These are phyloP conservation scores for Platysteira castanea DNA, from an alignment of 2,113 vertebrate genomes.

Conservation along the genomic window DNA sequence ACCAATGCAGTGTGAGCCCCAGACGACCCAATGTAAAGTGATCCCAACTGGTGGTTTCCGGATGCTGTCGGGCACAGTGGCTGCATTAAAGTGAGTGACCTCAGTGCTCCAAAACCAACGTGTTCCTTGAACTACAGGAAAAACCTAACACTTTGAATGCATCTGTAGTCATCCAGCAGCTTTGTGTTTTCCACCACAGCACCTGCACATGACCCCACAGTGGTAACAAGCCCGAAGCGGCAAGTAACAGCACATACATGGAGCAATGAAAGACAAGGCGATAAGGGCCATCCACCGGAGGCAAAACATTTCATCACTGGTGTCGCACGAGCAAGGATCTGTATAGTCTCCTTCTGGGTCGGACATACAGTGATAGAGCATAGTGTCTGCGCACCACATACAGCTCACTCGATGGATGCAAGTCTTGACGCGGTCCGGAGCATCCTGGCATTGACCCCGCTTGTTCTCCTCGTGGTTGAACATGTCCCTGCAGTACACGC, in stretches of 20 bases:
- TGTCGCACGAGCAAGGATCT: conserved; percentile 96
- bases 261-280: conserved; percentile 91
- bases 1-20: conserved; percentile 58
- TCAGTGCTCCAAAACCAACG: conserved; percentile 54
- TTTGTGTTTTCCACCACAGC: conserved; percentile 97
- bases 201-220: conserved; percentile 89
- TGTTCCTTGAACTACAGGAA: conserved; percentile 54
- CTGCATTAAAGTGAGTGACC: conserved; percentile 43
- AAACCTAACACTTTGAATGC: background rate
- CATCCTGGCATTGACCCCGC: conserved; percentile 91
- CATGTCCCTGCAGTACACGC: conserved; percentile 92
- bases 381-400: conserved; percentile 97
- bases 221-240: conserved; percentile 93
- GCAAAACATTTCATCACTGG: conserved; percentile 90
- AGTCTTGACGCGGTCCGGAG: conserved; percentile 86
- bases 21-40: background rate
- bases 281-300: conserved; percentile 95
- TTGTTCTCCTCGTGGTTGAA: conserved; percentile 89
- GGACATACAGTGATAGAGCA: conserved; percentile 99
- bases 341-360: conserved; percentile 98
- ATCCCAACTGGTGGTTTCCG: conserved; percentile 36
- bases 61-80: conserved; percentile 45
- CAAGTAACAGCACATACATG: conserved; percentile 98
- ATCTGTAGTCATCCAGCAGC: conserved; percentile 81
- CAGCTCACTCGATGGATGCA: conserved; percentile 94